Conservation (phyloP, 2,888 invertebrate species). For the Xiphydria camelus region DNA sequence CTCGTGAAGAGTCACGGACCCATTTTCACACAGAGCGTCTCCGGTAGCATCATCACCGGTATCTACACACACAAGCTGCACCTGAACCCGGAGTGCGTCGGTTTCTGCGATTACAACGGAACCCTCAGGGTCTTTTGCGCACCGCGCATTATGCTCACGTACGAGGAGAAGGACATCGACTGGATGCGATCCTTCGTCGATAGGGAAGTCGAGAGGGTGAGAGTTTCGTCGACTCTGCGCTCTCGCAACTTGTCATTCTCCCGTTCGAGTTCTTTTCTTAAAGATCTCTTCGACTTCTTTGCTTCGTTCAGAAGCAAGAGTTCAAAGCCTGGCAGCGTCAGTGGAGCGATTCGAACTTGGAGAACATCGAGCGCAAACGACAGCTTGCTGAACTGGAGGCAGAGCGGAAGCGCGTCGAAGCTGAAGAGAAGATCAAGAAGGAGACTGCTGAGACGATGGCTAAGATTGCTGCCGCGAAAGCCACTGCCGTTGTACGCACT, state of each 20-base stretch:
- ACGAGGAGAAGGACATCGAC: slow-evolving; percentile 55
- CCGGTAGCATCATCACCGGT: slow-evolving; percentile 69
- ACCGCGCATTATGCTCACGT: slow-evolving; percentile 62
- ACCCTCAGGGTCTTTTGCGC: slow-evolving; percentile 68
- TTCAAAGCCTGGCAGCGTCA: slow-evolving; percentile 66
- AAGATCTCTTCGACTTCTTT: background rate
- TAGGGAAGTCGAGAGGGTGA: slow-evolving; percentile 41
- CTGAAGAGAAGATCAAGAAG: slow-evolving; percentile 44
- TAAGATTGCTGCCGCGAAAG: slow-evolving; percentile 5
- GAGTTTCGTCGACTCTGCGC: background rate
- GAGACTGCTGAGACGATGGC: slow-evolving; percentile 55
- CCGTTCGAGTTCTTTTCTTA: slow-evolving; percentile 4
- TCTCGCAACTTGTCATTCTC: background rate
- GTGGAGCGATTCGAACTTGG: slow-evolving; percentile 61
- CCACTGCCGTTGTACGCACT: background rate
- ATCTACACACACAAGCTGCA: slow-evolving; percentile 65
- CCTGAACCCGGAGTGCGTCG: slow-evolving; percentile 65
- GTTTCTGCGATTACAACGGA: slow-evolving; percentile 71
- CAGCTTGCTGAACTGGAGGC: slow-evolving; percentile 58
- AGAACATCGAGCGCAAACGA: slow-evolving; percentile 57
- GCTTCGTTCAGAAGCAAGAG: slow-evolving; percentile 61
- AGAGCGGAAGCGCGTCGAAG: slow-evolving; percentile 60
- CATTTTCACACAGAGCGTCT: slow-evolving; percentile 68
- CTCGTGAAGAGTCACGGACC: slow-evolving; percentile 71
- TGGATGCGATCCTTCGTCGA: slow-evolving; percentile 45